Evolutionary conservation across 2,888 invertebrate genomes (phyloP).

Genomic region (Drepanosiphum platanoidis): DNA sequence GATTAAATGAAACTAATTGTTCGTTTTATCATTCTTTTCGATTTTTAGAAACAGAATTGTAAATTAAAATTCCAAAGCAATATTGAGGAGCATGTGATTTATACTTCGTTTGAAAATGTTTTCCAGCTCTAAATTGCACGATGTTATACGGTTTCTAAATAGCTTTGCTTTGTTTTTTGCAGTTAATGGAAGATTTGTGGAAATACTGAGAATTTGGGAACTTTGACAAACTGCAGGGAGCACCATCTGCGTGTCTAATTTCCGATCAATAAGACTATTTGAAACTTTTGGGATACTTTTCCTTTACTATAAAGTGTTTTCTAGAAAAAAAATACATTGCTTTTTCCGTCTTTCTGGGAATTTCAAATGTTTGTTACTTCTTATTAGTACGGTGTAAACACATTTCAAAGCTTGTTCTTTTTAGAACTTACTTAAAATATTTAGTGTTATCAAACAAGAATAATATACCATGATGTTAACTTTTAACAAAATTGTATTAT

Average conservation of each 20-base stretch:
- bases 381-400: neutral
- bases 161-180: neutral
- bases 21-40: too few relatives aligned
- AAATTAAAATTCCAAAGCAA: too few relatives aligned
- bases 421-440: neutral
- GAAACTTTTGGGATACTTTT: neutral
- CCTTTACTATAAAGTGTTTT: neutral
- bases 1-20: too few relatives aligned
- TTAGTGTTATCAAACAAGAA: neutral
- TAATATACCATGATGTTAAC: too few relatives aligned
- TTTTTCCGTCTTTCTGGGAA: neutral
- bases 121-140: too few relatives aligned
- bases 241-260: slow-evolving; percentile 4
- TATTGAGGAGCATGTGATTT: too few relatives aligned
- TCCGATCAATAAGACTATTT: neutral
- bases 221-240: neutral
- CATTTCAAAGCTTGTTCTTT: neutral
- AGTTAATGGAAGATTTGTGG: neutral
- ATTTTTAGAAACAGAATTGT: too few relatives aligned
- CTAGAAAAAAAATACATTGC: neutral
- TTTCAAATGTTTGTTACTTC: too few relatives aligned
- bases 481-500: neutral
- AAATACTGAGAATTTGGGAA: neutral
- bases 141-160: too few relatives aligned
- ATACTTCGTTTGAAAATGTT: too few relatives aligned